phyloP scores from a whole-genome alignment of 2,888 invertebrate genomes.

The Sipha maydis region DNA sequence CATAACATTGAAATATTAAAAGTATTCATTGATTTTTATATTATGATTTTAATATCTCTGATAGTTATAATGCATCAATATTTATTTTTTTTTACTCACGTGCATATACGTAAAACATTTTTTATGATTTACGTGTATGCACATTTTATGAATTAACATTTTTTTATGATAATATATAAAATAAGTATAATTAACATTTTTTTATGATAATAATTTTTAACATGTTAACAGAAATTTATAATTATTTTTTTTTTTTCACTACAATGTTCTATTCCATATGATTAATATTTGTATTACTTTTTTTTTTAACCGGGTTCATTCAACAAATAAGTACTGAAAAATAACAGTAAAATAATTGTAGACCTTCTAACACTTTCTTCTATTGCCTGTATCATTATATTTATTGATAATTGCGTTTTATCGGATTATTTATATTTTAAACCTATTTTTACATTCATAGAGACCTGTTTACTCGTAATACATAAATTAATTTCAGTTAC shows the following conservation, averaged over 20 bases:
- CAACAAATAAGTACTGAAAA: not conserved
- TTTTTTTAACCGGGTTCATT: not conserved
- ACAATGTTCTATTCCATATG: not conserved
- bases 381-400: not conserved
- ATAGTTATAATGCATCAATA: not conserved
- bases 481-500: no score
- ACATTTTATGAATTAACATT: no score
- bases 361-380: no score
- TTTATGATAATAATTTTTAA: no score
- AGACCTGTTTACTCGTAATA: no score
- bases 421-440: not conserved
- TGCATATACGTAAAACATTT: not conserved
- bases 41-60: not conserved
- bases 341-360: not conserved
- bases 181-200: no score
- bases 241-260: no score
- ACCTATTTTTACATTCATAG: no score
- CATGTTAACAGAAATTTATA: no score
- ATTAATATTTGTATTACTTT: not conserved
- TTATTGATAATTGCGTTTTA: not conserved
- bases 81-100: no score
- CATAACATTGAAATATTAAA: not conserved
- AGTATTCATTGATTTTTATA: not conserved
- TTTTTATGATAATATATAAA: no score
- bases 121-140: no score